These are phyloP conservation scores for Agrochola lychnidis DNA, from an alignment of 2,888 invertebrate genomes.

Conservation along the genomic window DNA sequence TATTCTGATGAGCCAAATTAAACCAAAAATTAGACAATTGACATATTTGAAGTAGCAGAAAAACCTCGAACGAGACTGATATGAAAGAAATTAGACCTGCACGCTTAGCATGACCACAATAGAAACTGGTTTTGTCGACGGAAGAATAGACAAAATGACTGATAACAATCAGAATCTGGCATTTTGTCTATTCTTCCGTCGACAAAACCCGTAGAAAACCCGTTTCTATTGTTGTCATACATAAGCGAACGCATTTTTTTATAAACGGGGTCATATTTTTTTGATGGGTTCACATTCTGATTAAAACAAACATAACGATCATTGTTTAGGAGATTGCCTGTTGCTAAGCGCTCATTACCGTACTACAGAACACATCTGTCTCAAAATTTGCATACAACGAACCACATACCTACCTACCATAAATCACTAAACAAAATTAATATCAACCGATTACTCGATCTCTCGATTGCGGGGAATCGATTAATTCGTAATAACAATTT, in stretches of 20 bases:
- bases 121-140: too few relatives aligned
- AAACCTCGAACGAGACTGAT: neutral
- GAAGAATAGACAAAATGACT: too few relatives aligned
- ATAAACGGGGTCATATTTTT: neutral
- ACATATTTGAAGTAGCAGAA: neutral
- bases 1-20: neutral
- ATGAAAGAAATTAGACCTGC: too few relatives aligned
- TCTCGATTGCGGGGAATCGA: conserved; percentile 78
- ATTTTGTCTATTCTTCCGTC: too few relatives aligned
- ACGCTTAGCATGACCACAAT: neutral
- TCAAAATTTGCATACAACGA: conserved; percentile 52
- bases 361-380: neutral
- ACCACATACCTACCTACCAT: conserved; percentile 40
- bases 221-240: too few relatives aligned
- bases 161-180: too few relatives aligned
- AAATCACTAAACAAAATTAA: conserved; percentile 63
- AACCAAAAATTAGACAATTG: neutral
- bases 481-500: conserved; percentile 89
- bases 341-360: neutral
- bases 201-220: too few relatives aligned
- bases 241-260: neutral
- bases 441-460: conserved; percentile 62
- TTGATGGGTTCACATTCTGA: neutral
- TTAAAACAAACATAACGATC: neutral
- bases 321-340: neutral